phyloP scores from a whole-genome alignment of 2,888 invertebrate species.

The Andrena dorsata region DNA sequence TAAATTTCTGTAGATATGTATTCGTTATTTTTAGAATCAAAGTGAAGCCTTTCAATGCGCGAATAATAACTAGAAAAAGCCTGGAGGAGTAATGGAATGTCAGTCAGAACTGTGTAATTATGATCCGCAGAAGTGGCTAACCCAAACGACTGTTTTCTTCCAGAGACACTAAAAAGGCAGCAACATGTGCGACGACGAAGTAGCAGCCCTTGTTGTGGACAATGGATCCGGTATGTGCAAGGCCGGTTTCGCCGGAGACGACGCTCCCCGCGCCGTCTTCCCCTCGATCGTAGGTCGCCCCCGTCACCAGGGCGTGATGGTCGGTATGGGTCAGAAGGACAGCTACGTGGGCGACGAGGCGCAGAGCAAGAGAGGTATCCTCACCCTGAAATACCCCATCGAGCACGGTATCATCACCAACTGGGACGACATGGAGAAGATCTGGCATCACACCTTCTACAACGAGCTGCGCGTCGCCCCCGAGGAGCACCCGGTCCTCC shows the following conservation, averaged over 20 bases:
- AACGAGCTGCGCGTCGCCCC: constrained; percentile 96
- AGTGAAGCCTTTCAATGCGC: too few species aligned
- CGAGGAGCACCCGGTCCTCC: constrained; percentile 96
- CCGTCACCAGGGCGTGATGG: constrained; percentile 90
- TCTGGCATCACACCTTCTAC: constrained; percentile 99
- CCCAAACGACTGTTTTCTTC: constrained; percentile 47
- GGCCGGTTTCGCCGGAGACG: constrained; percentile 96
- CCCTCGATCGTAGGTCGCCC: constrained; percentile 96
- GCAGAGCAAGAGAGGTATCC: constrained; percentile 94
- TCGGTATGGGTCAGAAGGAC: constrained; percentile 90
- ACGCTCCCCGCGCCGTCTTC: constrained; percentile 95
- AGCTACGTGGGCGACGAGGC: constrained; percentile 95
- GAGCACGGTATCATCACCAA: constrained; percentile 98
- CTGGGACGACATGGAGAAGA: constrained; percentile 99
- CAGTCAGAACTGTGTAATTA: too few species aligned
- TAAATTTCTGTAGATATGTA: too few species aligned
- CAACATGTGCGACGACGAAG: constrained; percentile 98
- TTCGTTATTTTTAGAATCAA: too few species aligned
- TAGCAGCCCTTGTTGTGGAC: constrained; percentile 96
- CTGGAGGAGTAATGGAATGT: too few species aligned
- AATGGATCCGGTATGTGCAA: constrained; percentile 97
- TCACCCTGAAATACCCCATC: constrained; percentile 96
- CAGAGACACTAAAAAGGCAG: constrained; percentile 89
- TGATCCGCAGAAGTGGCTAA: neutral
- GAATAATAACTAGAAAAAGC: too few species aligned